Percentiles rank a stretch among this genome's conserved stretches.
Conservation (phyloP, 92 coral and sea anemone species). For the Desmophyllum pertusum region DNA sequence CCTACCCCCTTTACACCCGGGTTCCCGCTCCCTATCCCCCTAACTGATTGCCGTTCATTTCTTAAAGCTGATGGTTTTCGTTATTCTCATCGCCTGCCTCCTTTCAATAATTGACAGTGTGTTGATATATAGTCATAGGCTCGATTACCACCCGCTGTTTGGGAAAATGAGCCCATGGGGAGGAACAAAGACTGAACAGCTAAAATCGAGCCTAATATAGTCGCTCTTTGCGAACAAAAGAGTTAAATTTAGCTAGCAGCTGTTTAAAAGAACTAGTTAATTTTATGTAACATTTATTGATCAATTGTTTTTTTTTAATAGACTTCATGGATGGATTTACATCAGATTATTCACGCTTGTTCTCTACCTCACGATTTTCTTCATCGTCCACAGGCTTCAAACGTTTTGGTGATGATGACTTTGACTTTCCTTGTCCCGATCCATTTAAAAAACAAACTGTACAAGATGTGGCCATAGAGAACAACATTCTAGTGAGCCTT, state of each 20-base stretch:
- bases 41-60: too few species aligned
- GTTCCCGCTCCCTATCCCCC: too few species aligned
- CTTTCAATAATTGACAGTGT: too few species aligned
- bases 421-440: constrained; percentile 66
- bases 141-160: too few species aligned
- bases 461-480: constrained; percentile 88
- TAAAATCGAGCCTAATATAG: too few species aligned
- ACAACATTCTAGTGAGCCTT: constrained; percentile 71
- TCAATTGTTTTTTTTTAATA: constrained; percentile 18
- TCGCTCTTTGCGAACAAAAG: too few species aligned
- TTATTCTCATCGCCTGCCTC: too few species aligned
- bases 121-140: too few species aligned
- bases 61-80: too few species aligned
- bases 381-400: constrained; percentile 62
- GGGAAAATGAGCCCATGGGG: too few species aligned
- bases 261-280: neutral
- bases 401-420: constrained; percentile 63
- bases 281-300: neutral
- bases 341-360: constrained; percentile 46
- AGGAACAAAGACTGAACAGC: too few species aligned
- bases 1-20: too few species aligned
- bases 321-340: constrained; percentile 70
- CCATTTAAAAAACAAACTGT: constrained; percentile 65
- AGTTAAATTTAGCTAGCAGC: neutral
- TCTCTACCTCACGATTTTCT: constrained; percentile 38